Conservation (phyloP, 2,888 invertebrate genomes). For the Diloba caeruleocephala region DNA sequence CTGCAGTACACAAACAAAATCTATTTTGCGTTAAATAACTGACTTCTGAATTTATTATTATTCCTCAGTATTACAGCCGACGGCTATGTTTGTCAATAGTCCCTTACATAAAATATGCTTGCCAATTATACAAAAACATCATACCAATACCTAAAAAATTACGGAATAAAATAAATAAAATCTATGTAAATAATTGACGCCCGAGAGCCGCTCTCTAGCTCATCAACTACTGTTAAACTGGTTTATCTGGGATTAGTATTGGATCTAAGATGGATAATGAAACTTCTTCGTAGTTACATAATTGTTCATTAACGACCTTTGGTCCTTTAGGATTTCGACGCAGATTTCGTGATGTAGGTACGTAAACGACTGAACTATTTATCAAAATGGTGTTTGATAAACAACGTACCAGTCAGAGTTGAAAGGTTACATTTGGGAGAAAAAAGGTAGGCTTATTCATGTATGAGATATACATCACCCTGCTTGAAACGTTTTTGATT, state of each 20-base stretch:
- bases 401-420: neutral
- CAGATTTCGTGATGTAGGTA: neutral
- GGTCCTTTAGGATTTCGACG: constrained; percentile 21
- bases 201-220: constrained; percentile 20
- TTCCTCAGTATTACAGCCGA: too few species aligned
- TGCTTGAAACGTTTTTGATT: neutral
- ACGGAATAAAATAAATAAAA: too few species aligned
- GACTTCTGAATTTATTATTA: neutral
- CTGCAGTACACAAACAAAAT: too few species aligned
- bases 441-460: too few species aligned
- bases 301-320: constrained; percentile 38
- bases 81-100: too few species aligned
- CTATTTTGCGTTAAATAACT: too few species aligned
- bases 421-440: neutral
- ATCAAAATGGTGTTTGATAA: neutral
- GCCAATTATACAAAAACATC: neutral
- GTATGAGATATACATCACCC: too few species aligned
- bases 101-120: neutral
- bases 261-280: constrained; percentile 36
- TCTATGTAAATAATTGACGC: constrained; percentile 7
- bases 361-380: neutral
- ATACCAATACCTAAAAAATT: too few species aligned
- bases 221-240: constrained; percentile 19
- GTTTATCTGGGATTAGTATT: constrained; percentile 43
- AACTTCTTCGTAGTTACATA: constrained; percentile 37